These are phyloP conservation scores for Donacobius atricapilla DNA, from an alignment of 2,113 vertebrate species.

Conservation along the genomic window DNA sequence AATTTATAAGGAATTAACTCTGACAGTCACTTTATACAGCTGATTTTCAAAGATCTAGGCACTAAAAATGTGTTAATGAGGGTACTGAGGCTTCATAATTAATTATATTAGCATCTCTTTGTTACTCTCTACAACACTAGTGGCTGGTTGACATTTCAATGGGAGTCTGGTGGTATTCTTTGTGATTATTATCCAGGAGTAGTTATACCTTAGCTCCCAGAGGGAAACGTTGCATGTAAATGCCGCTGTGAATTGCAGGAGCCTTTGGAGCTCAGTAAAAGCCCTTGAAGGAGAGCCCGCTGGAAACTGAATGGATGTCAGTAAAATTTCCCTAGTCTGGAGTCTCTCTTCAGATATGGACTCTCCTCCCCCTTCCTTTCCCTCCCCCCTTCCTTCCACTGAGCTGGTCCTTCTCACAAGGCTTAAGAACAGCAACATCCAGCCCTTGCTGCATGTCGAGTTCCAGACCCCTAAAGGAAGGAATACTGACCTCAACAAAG, in stretches of 20 bases:
- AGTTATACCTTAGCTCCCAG: conserved; percentile 52
- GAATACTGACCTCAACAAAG: neutral
- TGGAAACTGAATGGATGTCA: conserved; percentile 64
- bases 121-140: conserved; percentile 27
- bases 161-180: conserved; percentile 46
- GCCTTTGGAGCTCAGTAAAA: conserved; percentile 42
- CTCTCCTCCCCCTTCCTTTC: conserved; percentile 41
- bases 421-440: neutral
- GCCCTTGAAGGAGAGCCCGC: conserved; percentile 44
- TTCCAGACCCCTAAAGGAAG: neutral
- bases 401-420: conserved; percentile 7
- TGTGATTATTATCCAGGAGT: conserved; percentile 58
- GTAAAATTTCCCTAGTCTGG: conserved; percentile 35
- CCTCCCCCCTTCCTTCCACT: neutral
- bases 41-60: conserved; percentile 60
- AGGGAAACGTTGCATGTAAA: conserved; percentile 32
- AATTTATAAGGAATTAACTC: conserved; percentile 63
- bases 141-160: conserved; percentile 60
- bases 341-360: conserved; percentile 51
- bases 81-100: conserved; percentile 60
- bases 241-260: conserved; percentile 34
- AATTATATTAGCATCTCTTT: conserved; percentile 66
- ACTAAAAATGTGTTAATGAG: conserved; percentile 67
- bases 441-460: neutral
- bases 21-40: conserved; percentile 53